Percentiles rank a stretch among this genome's conserved stretches.
Conservation (phyloP, 1,140 invertebrate genomes). For the Pseudoatta argentina region DNA sequence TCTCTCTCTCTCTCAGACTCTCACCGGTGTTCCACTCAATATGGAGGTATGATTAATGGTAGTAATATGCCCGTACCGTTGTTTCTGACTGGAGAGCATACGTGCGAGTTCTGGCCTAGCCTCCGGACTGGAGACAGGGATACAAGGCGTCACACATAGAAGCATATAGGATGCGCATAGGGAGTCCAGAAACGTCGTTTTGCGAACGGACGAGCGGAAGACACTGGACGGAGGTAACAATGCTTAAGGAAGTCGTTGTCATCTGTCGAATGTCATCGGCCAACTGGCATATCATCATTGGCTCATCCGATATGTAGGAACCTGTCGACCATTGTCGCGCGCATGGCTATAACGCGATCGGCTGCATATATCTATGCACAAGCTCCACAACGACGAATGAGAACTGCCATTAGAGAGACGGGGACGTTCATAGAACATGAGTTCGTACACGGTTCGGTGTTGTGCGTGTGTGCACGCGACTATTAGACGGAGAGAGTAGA, state of each 20-base stretch:
- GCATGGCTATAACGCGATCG: constrained; percentile 2
- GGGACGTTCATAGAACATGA: background rate
- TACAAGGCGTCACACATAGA: constrained; percentile 20
- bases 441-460: constrained; percentile 5
- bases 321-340: constrained; percentile 29
- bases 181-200: background rate
- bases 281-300: constrained; percentile 13
- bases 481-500: background rate
- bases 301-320: constrained; percentile 24
- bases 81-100: constrained; percentile 59
- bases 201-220: constrained; percentile 28
- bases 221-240: background rate
- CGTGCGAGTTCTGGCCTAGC: constrained; percentile 25
- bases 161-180: constrained; percentile 13
- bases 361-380: constrained; percentile 29
- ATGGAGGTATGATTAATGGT: constrained; percentile 69
- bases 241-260: constrained; percentile 20
- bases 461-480: background rate
- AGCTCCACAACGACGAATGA: background rate
- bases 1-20: background rate
- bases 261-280: constrained; percentile 1
- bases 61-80: constrained; percentile 66
- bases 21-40: constrained; percentile 62
- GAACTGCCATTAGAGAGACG: background rate
- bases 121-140: constrained; percentile 1